Evolutionary conservation across 2,888 invertebrate species (phyloP).

Genomic region (Lottia scabra): DNA sequence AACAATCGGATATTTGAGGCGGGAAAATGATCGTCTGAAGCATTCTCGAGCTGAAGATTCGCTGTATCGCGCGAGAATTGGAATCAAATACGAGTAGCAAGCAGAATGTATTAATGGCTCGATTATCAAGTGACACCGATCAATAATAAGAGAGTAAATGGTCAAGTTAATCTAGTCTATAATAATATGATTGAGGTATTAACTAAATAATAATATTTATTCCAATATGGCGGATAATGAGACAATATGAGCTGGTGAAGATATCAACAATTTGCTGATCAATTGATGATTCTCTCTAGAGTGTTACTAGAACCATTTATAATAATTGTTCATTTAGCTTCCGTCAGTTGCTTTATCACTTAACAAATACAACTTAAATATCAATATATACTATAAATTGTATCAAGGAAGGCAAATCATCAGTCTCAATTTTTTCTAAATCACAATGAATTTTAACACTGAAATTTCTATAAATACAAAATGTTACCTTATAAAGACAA

Average conservation of each 20-base stretch:
- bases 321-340: too few relatives aligned
- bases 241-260: not conserved
- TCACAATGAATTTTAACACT: too few relatives aligned
- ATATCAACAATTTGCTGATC: too few relatives aligned
- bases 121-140: not conserved
- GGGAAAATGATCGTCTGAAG: slow-evolving; percentile 1
- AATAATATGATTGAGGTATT: not conserved
- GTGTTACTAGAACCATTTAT: too few relatives aligned
- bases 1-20: not conserved
- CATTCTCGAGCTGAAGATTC: not conserved
- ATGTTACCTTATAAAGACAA: too few relatives aligned
- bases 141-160: not conserved
- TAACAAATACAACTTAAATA: too few relatives aligned
- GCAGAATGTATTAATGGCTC: not conserved
- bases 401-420: too few relatives aligned
- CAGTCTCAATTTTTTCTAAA: too few relatives aligned
- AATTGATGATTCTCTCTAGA: too few relatives aligned
- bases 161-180: not conserved
- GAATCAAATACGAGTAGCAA: not conserved
- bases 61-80: not conserved
- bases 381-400: too few relatives aligned
- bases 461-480: too few relatives aligned
- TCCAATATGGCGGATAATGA: not conserved
- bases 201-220: slow-evolving; percentile 6
- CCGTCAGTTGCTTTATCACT: too few relatives aligned